Percentiles rank a stretch among this genome's conserved stretches.
These are phyloP conservation scores for Corythornis vintsioides DNA, from an alignment of 2,113 vertebrate species.

Conservation along the genomic window DNA sequence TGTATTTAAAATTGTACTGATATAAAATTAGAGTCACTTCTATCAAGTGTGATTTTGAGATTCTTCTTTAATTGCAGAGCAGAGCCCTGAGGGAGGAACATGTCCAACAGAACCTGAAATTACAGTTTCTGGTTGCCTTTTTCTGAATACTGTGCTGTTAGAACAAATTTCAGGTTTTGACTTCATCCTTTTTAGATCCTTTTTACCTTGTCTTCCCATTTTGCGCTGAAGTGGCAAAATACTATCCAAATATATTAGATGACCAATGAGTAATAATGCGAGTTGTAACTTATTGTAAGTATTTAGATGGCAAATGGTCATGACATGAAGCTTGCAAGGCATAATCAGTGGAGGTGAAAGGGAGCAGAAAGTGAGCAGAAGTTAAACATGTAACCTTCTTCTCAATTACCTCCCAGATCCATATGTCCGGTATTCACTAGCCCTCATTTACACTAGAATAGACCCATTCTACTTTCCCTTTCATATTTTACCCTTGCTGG, in stretches of 20 bases:
- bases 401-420: not conserved
- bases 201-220: not conserved
- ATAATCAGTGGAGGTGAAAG: not conserved
- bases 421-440: not conserved
- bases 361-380: not conserved
- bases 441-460: not conserved
- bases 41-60: not conserved
- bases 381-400: not conserved
- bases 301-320: not conserved
- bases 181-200: not conserved
- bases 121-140: not conserved
- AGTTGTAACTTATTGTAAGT: not conserved
- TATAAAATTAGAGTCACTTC: not conserved
- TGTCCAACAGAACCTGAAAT: not conserved
- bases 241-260: rapidly evolving
- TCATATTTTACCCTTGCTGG: constrained; percentile 47
- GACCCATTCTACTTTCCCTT: constrained; percentile 54
- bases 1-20: not conserved
- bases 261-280: rapidly evolving
- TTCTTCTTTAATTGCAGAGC: not conserved
- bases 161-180: not conserved
- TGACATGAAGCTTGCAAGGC: constrained; percentile 2
- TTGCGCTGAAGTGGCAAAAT: not conserved
- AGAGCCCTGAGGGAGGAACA: not conserved
- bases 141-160: not conserved